Conservation (phyloP, 2,113 vertebrate species). For the Dasyurus viverrinus region DNA sequence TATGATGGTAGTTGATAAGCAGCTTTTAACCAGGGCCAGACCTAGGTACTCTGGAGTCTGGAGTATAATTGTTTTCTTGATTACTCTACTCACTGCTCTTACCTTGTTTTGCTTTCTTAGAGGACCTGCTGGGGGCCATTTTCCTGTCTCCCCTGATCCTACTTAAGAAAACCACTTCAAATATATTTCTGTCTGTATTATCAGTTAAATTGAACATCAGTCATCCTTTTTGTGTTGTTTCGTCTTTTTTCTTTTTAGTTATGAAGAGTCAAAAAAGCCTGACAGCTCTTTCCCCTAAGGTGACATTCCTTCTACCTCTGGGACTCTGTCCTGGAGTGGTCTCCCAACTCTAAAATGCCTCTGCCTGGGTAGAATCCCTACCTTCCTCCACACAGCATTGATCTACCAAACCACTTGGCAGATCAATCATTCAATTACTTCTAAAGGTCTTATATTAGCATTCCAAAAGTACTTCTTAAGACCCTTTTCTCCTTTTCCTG, state of each 20-base stretch:
- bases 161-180: background rate
- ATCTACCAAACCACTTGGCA: background rate
- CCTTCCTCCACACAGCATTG: background rate
- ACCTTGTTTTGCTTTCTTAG: background rate
- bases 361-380: too few species aligned
- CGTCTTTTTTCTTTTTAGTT: background rate
- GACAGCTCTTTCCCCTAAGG: background rate
- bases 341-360: background rate
- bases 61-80: background rate
- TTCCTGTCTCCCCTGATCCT: background rate
- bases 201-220: background rate
- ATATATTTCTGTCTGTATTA: background rate
- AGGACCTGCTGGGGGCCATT: background rate
- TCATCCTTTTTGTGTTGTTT: background rate
- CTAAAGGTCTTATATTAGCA: background rate
- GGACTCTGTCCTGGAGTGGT: background rate
- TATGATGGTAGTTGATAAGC: conserved; percentile 50
- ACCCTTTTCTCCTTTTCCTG: background rate
- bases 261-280: background rate
- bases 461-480: background rate
- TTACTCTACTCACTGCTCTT: background rate
- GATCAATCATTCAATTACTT: background rate
- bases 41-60: background rate
- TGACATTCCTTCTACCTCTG: background rate
- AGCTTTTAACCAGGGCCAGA: conserved; percentile 8